Evolutionary conservation across 2,113 vertebrate genomes (phyloP).

Genomic region (Nibea albiflora): DNA sequence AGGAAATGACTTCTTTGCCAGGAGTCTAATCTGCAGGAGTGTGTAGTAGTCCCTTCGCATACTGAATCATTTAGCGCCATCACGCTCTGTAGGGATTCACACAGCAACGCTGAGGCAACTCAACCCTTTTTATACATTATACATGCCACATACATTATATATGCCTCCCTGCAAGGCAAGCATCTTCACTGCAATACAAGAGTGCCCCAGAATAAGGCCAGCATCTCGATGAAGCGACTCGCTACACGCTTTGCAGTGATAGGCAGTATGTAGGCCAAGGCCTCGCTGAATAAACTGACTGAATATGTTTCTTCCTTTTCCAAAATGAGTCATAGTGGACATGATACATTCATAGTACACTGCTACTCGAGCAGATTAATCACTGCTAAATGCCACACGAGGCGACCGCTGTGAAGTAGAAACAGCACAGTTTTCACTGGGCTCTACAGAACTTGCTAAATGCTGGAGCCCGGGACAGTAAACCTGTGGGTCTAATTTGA

Average conservation of each 20-base stretch:
- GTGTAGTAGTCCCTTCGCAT: slow-evolving; percentile 41
- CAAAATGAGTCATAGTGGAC: slow-evolving; percentile 45
- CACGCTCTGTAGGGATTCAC: slow-evolving; percentile 64
- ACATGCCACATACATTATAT: slow-evolving; percentile 81
- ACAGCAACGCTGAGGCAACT: slow-evolving; percentile 69
- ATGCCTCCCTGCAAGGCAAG: slow-evolving; percentile 75
- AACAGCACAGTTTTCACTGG: slow-evolving; percentile 12
- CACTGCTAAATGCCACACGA: slow-evolving; percentile 37
- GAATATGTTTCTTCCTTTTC: slow-evolving; percentile 25
- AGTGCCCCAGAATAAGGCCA: slow-evolving; percentile 51
- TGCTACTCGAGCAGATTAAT: slow-evolving; percentile 35
- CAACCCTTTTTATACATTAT: slow-evolving; percentile 80
- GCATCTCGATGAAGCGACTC: slow-evolving; percentile 48
- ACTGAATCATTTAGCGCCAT: slow-evolving; percentile 79
- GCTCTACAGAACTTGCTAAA: slow-evolving; percentile 6
- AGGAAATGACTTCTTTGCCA: slow-evolving; percentile 33
- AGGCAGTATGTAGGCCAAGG: slow-evolving; percentile 59
- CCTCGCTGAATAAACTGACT: slow-evolving; percentile 32
- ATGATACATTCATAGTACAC: slow-evolving; percentile 25
- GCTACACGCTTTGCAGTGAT: slow-evolving; percentile 2
- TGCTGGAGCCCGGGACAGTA: background rate
- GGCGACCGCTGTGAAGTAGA: slow-evolving; percentile 11
- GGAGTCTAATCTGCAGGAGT: slow-evolving; percentile 44
- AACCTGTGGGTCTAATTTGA: background rate
- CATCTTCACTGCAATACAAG: slow-evolving; percentile 63